phyloP scores from a whole-genome alignment of 2,888 invertebrate genomes.

The Zygothrica quintamaculata region DNA sequence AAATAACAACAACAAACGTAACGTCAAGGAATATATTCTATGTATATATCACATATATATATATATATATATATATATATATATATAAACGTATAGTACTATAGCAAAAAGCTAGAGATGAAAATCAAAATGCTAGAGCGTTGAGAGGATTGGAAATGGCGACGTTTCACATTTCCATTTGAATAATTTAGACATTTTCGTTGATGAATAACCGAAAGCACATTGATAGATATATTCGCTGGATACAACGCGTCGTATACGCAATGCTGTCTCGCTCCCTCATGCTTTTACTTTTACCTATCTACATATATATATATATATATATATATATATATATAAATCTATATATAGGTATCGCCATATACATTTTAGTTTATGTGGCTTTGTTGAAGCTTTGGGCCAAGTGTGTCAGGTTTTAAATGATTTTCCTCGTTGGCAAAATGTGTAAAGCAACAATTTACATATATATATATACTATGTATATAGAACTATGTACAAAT shows the following conservation, averaged over 20 bases:
- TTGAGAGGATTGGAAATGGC: slow-evolving; percentile 33
- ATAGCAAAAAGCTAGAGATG: slow-evolving; percentile 22
- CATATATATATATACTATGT: background rate
- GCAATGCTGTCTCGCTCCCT: slow-evolving; percentile 35
- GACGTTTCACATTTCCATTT: slow-evolving; percentile 78
- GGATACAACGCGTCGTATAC: slow-evolving; percentile 46
- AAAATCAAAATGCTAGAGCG: slow-evolving; percentile 9
- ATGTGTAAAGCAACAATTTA: background rate
- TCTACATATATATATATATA: background rate
- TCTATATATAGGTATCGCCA: background rate
- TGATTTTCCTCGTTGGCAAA: slow-evolving; percentile 25
- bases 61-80: background rate
- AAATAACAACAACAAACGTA: slow-evolving; percentile 38
- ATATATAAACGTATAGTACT: background rate
- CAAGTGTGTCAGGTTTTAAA: slow-evolving; percentile 43
- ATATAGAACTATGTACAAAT: background rate
- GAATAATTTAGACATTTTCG: slow-evolving; percentile 82
- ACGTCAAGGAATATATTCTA: no score
- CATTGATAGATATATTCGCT: slow-evolving; percentile 75
- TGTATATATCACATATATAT: no score
- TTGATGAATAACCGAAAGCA: slow-evolving; percentile 80
- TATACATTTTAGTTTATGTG: background rate
- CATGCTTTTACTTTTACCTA: no score
- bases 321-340: background rate
- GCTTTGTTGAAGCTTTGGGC: slow-evolving; percentile 22